Conservation (phyloP, 1,140 invertebrate genomes). For the Dendroctonus ponderosae region DNA sequence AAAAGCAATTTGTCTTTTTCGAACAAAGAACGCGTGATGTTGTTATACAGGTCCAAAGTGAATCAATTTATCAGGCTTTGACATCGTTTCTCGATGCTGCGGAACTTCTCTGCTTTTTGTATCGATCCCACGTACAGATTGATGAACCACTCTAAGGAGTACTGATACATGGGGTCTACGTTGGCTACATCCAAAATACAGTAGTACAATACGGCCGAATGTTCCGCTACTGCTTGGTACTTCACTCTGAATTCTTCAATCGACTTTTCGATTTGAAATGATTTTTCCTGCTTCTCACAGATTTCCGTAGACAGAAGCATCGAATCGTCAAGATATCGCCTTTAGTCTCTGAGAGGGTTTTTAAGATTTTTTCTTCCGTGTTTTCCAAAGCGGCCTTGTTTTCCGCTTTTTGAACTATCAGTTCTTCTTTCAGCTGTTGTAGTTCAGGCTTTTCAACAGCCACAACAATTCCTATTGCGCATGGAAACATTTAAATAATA, state of each 20-base stretch:
- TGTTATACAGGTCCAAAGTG: conserved; percentile 85
- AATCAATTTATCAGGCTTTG: conserved; percentile 78
- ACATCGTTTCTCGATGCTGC: conserved; percentile 70
- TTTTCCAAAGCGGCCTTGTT: conserved; percentile 81
- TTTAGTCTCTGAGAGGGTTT: conserved; percentile 79
- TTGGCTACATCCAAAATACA: conserved; percentile 88
- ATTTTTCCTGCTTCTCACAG: conserved; percentile 75
- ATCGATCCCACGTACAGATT: conserved; percentile 87
- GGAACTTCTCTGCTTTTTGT: conserved; percentile 81
- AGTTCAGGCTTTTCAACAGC: conserved; percentile 88
- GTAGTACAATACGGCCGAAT: conserved; percentile 87
- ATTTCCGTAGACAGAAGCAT: conserved; percentile 82
- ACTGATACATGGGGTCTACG: conserved; percentile 73
- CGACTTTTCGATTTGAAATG: conserved; percentile 54
- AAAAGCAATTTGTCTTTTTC: conserved; percentile 94
- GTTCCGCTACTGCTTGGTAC: conserved; percentile 81
- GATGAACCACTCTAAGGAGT: conserved; percentile 89
- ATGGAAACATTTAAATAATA: conserved; percentile 4
- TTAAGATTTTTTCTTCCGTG: conserved; percentile 88
- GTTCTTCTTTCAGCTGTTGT: conserved; percentile 80
- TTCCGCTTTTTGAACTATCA: conserved; percentile 81
- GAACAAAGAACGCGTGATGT: conserved; percentile 83
- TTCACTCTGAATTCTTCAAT: conserved; percentile 81
- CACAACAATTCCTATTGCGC: conserved; percentile 72
- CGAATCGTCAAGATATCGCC: conserved; percentile 86